These are phyloP conservation scores for Nebria ingens DNA, from an alignment of 1,140 invertebrate species.

Conservation along the genomic window DNA sequence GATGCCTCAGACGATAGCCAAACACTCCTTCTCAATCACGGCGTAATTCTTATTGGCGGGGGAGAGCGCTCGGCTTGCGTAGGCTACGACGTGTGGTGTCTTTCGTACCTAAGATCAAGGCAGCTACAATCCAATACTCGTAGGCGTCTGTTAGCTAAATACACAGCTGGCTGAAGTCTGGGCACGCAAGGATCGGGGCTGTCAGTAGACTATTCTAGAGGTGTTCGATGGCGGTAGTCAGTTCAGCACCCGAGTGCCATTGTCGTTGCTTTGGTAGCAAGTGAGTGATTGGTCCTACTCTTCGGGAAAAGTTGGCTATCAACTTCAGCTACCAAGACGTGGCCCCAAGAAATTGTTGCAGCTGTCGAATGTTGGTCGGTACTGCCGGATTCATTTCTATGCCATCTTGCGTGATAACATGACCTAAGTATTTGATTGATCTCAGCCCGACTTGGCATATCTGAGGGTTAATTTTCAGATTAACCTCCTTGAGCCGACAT, in stretches of 20 bases:
- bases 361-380: background rate
- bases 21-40: slow-evolving; percentile 35
- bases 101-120: slow-evolving; percentile 25
- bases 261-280: background rate
- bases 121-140: too few species aligned
- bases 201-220: slow-evolving; percentile 13
- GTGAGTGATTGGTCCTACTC: slow-evolving; percentile 19
- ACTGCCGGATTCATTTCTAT: background rate
- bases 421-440: background rate
- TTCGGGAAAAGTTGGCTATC: slow-evolving; percentile 20
- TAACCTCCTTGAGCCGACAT: slow-evolving; percentile 11
- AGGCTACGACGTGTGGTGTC: slow-evolving; percentile 33
- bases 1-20: slow-evolving; percentile 34
- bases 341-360: slow-evolving; percentile 21
- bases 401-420: background rate
- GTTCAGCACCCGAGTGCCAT: background rate
- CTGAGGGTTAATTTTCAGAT: slow-evolving; percentile 20
- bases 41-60: slow-evolving; percentile 27
- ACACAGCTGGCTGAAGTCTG: slow-evolving; percentile 22
- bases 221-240: background rate
- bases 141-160: slow-evolving; percentile 21
- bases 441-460: slow-evolving; percentile 17
- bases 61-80: slow-evolving; percentile 29
- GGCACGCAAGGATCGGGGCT: slow-evolving; percentile 19
- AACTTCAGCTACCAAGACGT: slow-evolving; percentile 27